phyloP scores from a whole-genome alignment of 2,888 invertebrate species.

The Heteropelma amictum region DNA sequence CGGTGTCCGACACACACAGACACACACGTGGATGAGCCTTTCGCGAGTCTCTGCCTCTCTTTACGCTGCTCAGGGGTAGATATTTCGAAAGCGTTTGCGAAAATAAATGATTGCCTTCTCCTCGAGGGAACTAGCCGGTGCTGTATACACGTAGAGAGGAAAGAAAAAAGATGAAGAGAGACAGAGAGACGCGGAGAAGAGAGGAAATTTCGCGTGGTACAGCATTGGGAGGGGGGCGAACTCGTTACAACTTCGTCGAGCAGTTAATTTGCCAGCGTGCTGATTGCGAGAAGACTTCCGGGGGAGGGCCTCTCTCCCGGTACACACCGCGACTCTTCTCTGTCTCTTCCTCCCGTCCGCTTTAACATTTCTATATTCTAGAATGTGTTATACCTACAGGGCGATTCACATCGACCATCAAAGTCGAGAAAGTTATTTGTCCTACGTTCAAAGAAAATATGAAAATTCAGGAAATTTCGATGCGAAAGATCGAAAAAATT shows the following conservation, averaged over 20 bases:
- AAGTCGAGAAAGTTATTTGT: too few relatives aligned
- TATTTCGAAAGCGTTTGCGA: conserved; percentile 40
- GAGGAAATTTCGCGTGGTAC: conserved; percentile 13
- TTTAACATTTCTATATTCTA: conserved; percentile 30
- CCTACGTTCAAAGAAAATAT: too few relatives aligned
- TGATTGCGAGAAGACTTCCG: conserved; percentile 60
- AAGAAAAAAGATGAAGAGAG: conserved; percentile 13
- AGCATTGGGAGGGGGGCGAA: conserved; percentile 54
- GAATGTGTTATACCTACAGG: too few relatives aligned
- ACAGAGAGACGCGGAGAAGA: conserved; percentile 1
- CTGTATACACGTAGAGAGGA: conserved; percentile 16
- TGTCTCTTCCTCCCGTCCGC: conserved; percentile 48
- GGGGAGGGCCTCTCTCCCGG: conserved; percentile 38
- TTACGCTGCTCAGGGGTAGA: too few relatives aligned
- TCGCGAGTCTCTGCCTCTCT: background rate
- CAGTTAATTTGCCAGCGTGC: conserved; percentile 68
- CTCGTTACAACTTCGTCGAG: conserved; percentile 68
- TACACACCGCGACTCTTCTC: conserved; percentile 34
- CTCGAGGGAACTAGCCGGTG: background rate
- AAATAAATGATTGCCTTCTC: conserved; percentile 53
- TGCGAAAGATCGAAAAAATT: too few relatives aligned
- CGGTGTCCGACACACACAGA: conserved; percentile 38
- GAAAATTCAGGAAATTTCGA: too few relatives aligned
- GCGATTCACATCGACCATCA: too few relatives aligned
- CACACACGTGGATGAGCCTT: conserved; percentile 8